Evolutionary conservation across 2,888 invertebrate species (phyloP).

Genomic region (Nysson spinosus): DNA sequence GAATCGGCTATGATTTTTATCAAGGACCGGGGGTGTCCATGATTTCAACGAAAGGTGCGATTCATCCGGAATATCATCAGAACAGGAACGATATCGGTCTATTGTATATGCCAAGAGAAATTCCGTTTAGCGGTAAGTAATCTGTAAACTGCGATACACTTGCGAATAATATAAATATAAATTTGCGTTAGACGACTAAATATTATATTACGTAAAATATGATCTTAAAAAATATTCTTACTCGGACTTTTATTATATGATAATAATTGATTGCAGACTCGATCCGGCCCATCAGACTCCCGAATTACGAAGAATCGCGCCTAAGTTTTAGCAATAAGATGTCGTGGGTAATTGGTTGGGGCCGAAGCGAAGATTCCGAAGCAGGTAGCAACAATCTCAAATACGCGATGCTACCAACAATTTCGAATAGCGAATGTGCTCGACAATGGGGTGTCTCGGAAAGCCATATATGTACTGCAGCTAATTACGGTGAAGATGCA

Average conservation of each 20-base stretch:
- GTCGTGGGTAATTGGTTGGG: slow-evolving; percentile 57
- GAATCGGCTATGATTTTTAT: slow-evolving; percentile 44
- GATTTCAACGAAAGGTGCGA: slow-evolving; percentile 34
- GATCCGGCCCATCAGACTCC: slow-evolving; percentile 49
- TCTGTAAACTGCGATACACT: too few relatives aligned
- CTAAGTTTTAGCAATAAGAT: slow-evolving; percentile 6
- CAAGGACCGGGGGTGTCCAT: slow-evolving; percentile 52
- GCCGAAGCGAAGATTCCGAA: slow-evolving; percentile 21
- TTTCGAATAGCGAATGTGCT: slow-evolving; percentile 40
- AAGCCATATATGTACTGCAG: slow-evolving; percentile 52
- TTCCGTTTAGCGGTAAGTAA: slow-evolving; percentile 56
- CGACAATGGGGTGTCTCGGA: slow-evolving; percentile 39
- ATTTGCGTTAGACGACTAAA: too few relatives aligned
- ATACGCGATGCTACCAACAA: slow-evolving; percentile 47
- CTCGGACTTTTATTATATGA: too few relatives aligned
- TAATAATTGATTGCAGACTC: slow-evolving; percentile 30
- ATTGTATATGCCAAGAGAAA: slow-evolving; percentile 55
- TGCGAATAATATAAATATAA: too few relatives aligned
- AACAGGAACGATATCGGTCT: slow-evolving; percentile 56
- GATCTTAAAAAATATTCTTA: too few relatives aligned
- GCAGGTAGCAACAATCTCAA: slow-evolving; percentile 34
- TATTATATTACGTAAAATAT: too few relatives aligned
- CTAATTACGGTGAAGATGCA: slow-evolving; percentile 40
- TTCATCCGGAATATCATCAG: slow-evolving; percentile 47
- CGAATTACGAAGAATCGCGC: neutral